These are phyloP conservation scores for Conus ventricosus DNA, from an alignment of 1,140 invertebrate species.

Conservation along the genomic window DNA sequence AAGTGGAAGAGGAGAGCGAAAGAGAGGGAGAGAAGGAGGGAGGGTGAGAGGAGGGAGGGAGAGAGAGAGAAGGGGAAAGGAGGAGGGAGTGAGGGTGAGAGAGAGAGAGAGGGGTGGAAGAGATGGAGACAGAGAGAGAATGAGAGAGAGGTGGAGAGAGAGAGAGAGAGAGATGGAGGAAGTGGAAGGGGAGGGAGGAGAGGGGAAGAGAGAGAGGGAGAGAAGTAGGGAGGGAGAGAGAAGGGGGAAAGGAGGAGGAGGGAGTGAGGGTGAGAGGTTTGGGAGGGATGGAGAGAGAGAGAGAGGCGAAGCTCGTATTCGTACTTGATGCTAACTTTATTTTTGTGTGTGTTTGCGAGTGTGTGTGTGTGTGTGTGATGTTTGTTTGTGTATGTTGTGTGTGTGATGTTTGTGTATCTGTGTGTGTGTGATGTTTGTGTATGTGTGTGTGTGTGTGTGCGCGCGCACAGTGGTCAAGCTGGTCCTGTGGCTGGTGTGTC, in stretches of 20 bases:
- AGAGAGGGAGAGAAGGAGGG: no score
- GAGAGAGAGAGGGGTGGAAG: no score
- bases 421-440: background rate
- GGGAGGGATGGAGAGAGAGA: slow-evolving; percentile 23
- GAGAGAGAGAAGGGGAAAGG: no score
- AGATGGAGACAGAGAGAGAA: no score
- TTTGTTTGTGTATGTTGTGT: background rate
- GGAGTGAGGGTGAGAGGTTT: background rate
- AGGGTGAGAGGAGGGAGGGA: no score
- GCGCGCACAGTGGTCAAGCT: slow-evolving; percentile 68
- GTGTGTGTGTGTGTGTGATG: slow-evolving; percentile 10
- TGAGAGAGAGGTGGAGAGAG: no score
- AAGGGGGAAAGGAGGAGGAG: background rate
- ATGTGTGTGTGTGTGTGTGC: background rate
- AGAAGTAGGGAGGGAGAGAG: background rate
- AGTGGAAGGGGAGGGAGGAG: background rate
- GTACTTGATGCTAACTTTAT: background rate
- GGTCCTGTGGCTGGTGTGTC: slow-evolving; percentile 71
- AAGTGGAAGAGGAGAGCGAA: no score
- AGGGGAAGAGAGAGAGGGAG: background rate
- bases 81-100: no score
- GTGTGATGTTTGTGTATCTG: background rate
- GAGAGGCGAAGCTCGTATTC: background rate
- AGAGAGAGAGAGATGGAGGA: background rate
- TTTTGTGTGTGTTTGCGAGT: background rate